Base-by-base conservation (phyloP, 1,140 invertebrate genomes). In the Battus philenor region DNA sequence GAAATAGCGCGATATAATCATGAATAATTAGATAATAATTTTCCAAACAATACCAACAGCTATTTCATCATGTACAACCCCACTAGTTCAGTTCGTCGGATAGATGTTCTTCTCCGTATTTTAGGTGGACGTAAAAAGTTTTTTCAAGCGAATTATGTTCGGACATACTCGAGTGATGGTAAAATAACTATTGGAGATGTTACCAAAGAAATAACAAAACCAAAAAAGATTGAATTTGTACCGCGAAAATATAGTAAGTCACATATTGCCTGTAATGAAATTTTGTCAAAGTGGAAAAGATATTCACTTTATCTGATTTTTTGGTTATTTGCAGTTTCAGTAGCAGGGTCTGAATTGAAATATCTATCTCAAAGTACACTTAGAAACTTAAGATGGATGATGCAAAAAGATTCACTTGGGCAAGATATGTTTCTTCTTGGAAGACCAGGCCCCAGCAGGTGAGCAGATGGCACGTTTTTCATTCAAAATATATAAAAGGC, bases 351-450 rank as follows among this genome's bases (percentile, higher is more conserved):
- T 47, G 83, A 86, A 13, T 59, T 78, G 1, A 75, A 86, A 20
- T 69, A 87, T 39, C 59, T 90, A 33, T 88, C 91, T 41, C 95
- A 97, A 85, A 91, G 91, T 31, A 90, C 90, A n/a, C 76, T 97
- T 2, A 89, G 91, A 32, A 93, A 97, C 77, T 85, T 98, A 57
- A 88, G 93, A 90, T 98, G 96, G 96, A 97, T 98, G 91, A 90
- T 97, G 76, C 95, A 98, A 72, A 98, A 98, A 75, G 96, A 99
- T 86, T 68, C 91, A 11, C 83, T 99, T 1, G 92, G 93, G 0
- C 98, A 99, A 86, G 97, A 99, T 79, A 95, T 99, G 75, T 99
- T 99, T 81, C 83, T 99, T 8, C 91, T 98, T 52, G 98, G 97
- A 1, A 89, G 91, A 18, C 97, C 97, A 38, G 97, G 97, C 0